These are phyloP conservation scores for Numenius phaeopus DNA, from an alignment of 2,797 vertebrate species.

Conservation along the genomic window DNA sequence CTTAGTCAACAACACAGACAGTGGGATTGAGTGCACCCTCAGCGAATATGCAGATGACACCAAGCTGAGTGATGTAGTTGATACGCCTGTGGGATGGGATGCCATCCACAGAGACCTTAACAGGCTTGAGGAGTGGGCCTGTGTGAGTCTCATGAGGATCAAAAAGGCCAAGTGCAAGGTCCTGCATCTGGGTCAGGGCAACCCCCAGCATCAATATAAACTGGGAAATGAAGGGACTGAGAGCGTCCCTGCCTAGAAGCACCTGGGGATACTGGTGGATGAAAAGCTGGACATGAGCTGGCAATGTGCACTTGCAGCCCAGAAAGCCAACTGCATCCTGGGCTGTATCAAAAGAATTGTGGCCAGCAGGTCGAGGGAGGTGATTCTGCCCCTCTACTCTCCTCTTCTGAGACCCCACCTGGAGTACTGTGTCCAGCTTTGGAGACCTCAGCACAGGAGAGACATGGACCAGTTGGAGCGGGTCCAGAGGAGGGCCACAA, in stretches of 20 bases:
- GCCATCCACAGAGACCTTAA: not conserved
- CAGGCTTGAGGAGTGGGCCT: accelerated
- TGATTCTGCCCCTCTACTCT: not conserved
- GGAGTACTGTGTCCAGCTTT: accelerated
- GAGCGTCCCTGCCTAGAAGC: not conserved
- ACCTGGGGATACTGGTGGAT: not conserved
- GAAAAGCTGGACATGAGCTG: not conserved
- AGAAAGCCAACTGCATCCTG: not conserved
- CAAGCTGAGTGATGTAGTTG: not conserved
- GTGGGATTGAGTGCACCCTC: not conserved
- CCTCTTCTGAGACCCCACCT: not conserved
- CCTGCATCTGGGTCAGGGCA: not conserved
- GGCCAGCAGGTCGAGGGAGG: not conserved
- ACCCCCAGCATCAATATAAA: not conserved
- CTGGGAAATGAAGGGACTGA: not conserved
- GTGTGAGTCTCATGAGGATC: not conserved
- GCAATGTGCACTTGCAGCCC: not conserved
- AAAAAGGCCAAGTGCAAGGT: not conserved
- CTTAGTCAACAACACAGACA: not conserved
- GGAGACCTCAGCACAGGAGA: accelerated
- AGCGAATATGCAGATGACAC: not conserved
- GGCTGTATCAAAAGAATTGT: accelerated
- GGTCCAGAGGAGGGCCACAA: not conserved
- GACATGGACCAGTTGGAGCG: accelerated
- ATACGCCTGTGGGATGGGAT: not conserved